phyloP scores from a whole-genome alignment of 2,113 vertebrate genomes.

The Baryphthengus martii region DNA sequence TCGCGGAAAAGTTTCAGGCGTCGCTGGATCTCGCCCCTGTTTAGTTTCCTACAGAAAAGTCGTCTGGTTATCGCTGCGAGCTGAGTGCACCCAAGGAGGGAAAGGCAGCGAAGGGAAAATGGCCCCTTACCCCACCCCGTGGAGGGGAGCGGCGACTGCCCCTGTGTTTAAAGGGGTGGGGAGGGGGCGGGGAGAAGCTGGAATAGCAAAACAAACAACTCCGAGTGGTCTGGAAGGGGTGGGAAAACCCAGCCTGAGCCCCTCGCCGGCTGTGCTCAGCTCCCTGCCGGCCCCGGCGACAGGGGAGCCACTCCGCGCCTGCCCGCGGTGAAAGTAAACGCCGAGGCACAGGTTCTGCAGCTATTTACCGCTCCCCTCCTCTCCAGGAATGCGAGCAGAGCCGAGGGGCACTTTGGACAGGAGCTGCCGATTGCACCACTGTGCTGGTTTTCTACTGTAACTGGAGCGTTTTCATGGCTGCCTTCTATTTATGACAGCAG shows the following conservation, averaged over 20 bases:
- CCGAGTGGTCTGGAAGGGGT: rapidly evolving
- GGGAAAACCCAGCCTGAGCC: background rate
- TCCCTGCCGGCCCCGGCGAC: no score
- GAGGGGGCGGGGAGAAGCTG: background rate
- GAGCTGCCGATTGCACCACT: background rate
- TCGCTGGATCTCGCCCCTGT: background rate
- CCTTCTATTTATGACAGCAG: background rate
- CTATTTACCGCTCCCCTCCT: no score
- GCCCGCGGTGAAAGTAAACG: background rate
- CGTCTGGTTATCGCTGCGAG: background rate
- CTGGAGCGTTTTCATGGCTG: background rate
- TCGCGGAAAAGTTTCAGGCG: background rate
- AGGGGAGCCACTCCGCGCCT: background rate
- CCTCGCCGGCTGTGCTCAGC: no score
- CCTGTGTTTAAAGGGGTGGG: background rate
- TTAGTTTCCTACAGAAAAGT: background rate
- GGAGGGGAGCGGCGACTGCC: background rate
- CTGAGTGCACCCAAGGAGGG: no score
- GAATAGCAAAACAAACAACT: rapidly evolving
- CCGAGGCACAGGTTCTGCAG: background rate
- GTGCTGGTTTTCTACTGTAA: rapidly evolving
- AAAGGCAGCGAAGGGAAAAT: no score
- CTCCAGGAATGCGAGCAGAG: background rate
- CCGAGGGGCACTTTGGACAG: rapidly evolving
- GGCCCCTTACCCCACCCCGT: background rate